phyloP scores from a whole-genome alignment of 37 sponge, comb jelly and placozoan species.

The Theonella swinhoei region DNA sequence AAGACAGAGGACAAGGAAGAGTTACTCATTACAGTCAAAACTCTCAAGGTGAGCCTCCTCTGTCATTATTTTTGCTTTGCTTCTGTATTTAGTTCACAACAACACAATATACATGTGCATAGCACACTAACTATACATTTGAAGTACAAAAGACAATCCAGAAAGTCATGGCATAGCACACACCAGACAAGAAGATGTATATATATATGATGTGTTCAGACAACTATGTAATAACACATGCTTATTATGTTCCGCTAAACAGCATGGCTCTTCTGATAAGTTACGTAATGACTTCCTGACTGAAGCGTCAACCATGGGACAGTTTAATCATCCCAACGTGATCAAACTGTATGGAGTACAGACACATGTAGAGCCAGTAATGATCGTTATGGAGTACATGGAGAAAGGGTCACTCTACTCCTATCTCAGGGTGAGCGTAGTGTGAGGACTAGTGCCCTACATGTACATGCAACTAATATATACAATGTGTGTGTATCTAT shows the following conservation, averaged over 20 bases:
- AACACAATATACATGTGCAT: no score
- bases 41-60: constrained; percentile 88
- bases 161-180: no score
- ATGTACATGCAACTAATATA: no score
- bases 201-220: no score
- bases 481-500: no score
- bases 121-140: no score
- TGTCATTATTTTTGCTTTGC: no score
- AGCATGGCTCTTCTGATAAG: constrained; percentile 64
- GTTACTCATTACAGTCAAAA: constrained; percentile 73
- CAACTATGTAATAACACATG: no score
- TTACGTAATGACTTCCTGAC: constrained; percentile 75
- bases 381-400: constrained; percentile 96
- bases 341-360: constrained; percentile 85
- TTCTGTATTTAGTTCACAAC: no score
- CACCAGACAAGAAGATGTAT: no score
- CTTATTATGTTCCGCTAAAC: neutral
- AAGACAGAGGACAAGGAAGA: constrained; percentile 20
- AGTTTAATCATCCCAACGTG: constrained; percentile 84
- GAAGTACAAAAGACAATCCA: no score
- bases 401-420: constrained; percentile 90
- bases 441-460: no score
- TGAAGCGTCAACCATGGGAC: constrained; percentile 92
- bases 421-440: constrained; percentile 81
- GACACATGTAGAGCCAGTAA: constrained; percentile 70